Percentiles rank a stretch among this genome's conserved stretches.
Conservation (phyloP, 2,888 invertebrate genomes). For the Sinotaia quadrata region DNA sequence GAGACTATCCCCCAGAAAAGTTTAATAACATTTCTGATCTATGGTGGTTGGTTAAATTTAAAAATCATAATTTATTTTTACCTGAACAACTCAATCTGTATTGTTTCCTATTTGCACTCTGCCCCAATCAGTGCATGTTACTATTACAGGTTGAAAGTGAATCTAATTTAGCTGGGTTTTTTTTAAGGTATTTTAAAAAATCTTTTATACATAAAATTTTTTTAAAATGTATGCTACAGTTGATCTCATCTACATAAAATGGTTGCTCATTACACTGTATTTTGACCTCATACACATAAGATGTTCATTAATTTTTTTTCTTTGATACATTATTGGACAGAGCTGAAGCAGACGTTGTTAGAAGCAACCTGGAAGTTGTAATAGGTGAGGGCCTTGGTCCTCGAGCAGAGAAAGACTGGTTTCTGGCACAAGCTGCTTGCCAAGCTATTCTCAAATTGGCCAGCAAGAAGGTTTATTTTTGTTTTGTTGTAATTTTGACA, state of each 20-base stretch:
- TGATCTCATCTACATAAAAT: background rate
- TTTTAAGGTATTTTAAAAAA: background rate
- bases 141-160: too few relatives aligned
- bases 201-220: background rate
- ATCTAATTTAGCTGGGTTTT: background rate
- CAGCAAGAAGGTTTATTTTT: slow-evolving; percentile 15
- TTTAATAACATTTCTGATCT: too few relatives aligned
- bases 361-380: slow-evolving; percentile 81
- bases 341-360: slow-evolving; percentile 72
- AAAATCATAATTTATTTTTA: too few relatives aligned
- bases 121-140: too few relatives aligned
- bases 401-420: slow-evolving; percentile 73
- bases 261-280: background rate
- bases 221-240: background rate
- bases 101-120: too few relatives aligned
- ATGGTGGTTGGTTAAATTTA: too few relatives aligned
- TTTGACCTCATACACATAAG: background rate
- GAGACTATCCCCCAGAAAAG: too few relatives aligned
- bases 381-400: slow-evolving; percentile 81
- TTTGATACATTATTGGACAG: too few relatives aligned
- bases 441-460: slow-evolving; percentile 75
- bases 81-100: too few relatives aligned
- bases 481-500: too few relatives aligned
- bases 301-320: too few relatives aligned
- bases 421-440: slow-evolving; percentile 77